Percentiles rank a stretch among this genome's conserved stretches.
phyloP scores from a whole-genome alignment of 2,797 vertebrate genomes.

The Phalanger gymnotis region DNA sequence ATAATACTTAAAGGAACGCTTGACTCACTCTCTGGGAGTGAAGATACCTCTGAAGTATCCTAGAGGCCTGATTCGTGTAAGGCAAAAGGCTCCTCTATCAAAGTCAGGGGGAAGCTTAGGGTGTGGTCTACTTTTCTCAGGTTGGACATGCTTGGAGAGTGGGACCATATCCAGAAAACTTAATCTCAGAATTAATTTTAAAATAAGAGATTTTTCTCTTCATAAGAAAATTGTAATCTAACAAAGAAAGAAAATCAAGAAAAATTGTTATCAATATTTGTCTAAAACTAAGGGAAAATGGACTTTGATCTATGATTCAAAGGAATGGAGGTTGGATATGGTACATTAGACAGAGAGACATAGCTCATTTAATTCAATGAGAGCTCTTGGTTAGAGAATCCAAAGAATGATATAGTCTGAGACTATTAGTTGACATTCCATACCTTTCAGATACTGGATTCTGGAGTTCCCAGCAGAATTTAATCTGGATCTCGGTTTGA shows the following conservation, averaged over 20 bases:
- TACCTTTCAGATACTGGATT: slow-evolving; percentile 95
- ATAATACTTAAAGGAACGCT: background rate
- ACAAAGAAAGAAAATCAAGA: background rate
- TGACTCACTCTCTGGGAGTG: background rate
- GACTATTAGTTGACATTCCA: slow-evolving; percentile 43
- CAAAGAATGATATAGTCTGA: background rate
- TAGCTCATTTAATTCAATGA: background rate
- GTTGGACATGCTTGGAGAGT: background rate
- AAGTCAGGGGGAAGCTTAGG: background rate
- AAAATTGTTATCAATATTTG: background rate
- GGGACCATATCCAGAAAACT: background rate
- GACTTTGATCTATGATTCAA: slow-evolving; percentile 5
- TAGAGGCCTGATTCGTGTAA: background rate
- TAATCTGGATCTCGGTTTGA: slow-evolving; percentile 95
- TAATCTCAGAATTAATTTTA: background rate
- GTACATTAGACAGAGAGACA: too few species aligned
- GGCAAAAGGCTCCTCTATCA: background rate
- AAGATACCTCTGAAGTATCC: background rate
- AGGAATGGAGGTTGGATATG: background rate
- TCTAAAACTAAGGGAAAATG: background rate
- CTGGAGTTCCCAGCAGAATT: slow-evolving; percentile 97
- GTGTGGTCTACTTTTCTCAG: background rate
- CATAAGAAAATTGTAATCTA: background rate
- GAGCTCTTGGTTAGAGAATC: background rate
- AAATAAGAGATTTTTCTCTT: background rate